A percentile compares a stretch with the other conserved stretches of the same genome.
These are phyloP conservation scores for Corydoras sp. DNA, from an alignment of 2,113 vertebrate genomes.

Conservation along the genomic window DNA sequence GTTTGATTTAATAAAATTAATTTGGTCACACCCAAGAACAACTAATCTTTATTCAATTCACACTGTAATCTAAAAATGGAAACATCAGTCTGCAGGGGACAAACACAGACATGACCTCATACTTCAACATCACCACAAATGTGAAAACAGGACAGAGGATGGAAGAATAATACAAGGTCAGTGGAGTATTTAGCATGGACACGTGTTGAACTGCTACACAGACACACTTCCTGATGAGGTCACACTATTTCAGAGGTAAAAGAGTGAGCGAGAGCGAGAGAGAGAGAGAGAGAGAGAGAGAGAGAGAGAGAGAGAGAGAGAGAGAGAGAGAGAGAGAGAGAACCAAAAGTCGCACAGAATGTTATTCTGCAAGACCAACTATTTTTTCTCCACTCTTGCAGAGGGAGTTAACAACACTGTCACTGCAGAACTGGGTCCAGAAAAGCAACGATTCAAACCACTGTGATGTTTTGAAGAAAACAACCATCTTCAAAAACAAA, in stretches of 20 bases:
- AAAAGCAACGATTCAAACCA: no score
- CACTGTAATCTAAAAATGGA: not conserved
- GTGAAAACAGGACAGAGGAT: not conserved
- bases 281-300: no score
- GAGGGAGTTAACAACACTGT: not conserved
- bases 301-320: no score
- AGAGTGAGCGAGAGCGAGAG: not conserved
- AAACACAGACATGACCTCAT: conserved; percentile 28
- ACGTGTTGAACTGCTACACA: not conserved
- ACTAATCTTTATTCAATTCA: no score
- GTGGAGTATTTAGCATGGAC: not conserved
- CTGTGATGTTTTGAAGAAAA: no score
- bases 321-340: not conserved
- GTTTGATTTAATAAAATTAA: no score
- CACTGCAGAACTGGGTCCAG: not conserved
- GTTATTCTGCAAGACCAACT: not conserved
- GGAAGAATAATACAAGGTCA: conserved; percentile 1
- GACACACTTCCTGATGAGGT: conserved; percentile 18
- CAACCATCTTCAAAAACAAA: no score
- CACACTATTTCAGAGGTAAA: not conserved
- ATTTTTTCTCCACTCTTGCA: not conserved
- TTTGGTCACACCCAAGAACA: no score
- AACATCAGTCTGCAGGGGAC: not conserved
- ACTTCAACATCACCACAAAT: not conserved
- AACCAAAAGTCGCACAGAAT: no score